These are phyloP conservation scores for Microcebus tavaratra DNA, from an alignment of 2,113 vertebrate genomes.

Conservation along the genomic window DNA sequence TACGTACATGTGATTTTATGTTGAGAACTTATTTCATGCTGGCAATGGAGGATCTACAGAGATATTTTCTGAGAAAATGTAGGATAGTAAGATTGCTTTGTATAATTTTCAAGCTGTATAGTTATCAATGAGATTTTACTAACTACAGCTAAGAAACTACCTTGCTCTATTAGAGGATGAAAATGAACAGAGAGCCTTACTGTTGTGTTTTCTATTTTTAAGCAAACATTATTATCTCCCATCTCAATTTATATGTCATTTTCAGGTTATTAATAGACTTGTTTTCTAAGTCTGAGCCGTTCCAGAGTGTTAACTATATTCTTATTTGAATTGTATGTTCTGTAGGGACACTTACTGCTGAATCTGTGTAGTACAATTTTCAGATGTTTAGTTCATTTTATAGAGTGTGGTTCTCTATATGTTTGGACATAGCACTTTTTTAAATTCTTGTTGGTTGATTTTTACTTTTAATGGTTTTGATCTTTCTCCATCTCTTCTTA, in stretches of 20 bases:
- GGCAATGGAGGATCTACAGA: constrained; percentile 29
- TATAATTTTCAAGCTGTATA: constrained; percentile 54
- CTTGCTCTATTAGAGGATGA: neutral
- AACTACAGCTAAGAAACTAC: constrained; percentile 17
- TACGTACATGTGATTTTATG: neutral
- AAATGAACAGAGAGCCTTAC: neutral
- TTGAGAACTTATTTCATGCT: neutral
- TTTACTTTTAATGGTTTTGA: constrained; percentile 5
- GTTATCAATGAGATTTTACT: constrained; percentile 41
- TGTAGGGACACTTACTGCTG: neutral
- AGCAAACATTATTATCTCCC: neutral
- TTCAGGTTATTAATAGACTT: constrained; percentile 24
- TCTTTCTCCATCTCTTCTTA: neutral
- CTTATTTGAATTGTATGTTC: neutral
- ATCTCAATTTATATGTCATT: neutral
- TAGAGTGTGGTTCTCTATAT: neutral
- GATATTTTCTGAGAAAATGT: constrained; percentile 19
- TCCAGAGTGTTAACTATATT: neutral
- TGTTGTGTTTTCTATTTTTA: neutral
- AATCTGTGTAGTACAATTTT: neutral
- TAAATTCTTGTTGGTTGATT: constrained; percentile 13
- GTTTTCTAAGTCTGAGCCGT: neutral
- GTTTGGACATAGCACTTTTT: neutral
- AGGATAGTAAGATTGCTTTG: neutral
- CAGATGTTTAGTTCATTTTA: neutral